Base-by-base conservation (phyloP, 1,140 invertebrate genomes). In the Gonioctena quinquepunctata region DNA sequence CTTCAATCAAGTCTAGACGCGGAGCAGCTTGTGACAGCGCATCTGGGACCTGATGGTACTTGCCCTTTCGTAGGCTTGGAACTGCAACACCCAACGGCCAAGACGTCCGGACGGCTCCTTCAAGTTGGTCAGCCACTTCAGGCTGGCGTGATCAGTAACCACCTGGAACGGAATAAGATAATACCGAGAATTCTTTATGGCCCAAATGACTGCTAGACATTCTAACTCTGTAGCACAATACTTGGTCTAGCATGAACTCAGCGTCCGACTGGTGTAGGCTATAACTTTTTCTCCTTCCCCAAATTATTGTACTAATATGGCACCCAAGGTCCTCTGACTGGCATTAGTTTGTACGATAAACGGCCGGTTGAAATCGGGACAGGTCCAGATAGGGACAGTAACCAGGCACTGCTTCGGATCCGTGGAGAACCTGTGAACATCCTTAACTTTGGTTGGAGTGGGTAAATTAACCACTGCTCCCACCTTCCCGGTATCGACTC, bases 151-250 rank as follows among this genome's bases (percentile, higher is more conserved):
- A 67, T 88, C 86, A 0, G 86, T 87, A 13, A 83, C 69, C 0
- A 87, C 79, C 2, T 54, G 81, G 63, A 89, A 86, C 3, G 80
- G 64, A 3, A 66, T 78, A 2, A 88, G 33, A 76, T 83, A 88
- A 22, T 69, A 67, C n/a, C 77, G 28, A 57, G 84, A 82, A 54
- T 85, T 80, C 64, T 84, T 69, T 0, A 87, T 73, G 1, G 79
- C 80, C 69, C 74, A 79, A 0, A 88, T 54, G 4, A 87, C 77
- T 0, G 83, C 83, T 18, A 88, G 70, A 50, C 80, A 82, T 80
- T 88, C 86, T 63, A 78, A 74, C 73, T 88, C 85, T 0, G 82
- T 84, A 3, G 76, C 76, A 1, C 70, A 72, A 67, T 85, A 87
- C 23, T 85, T 84, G 60, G 52, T 72, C 76, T 87, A 85, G 8